Evolutionary conservation across 2,797 vertebrate genomes (phyloP).

Genomic region (Acropternis orthonyx): DNA sequence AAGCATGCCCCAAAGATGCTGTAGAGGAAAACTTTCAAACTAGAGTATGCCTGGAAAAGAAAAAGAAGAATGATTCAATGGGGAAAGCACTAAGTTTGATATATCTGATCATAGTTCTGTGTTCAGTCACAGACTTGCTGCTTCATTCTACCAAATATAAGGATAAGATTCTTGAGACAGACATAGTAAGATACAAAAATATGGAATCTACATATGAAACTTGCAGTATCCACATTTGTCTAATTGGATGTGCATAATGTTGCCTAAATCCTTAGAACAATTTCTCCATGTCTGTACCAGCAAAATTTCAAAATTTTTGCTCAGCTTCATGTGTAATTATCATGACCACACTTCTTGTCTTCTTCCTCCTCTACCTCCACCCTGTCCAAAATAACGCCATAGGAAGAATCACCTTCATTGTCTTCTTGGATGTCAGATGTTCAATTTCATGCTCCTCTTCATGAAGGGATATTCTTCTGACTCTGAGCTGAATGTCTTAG

Average conservation of each 20-base stretch:
- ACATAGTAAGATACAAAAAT: not conserved
- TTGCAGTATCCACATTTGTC: not conserved
- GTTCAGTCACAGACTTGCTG: not conserved
- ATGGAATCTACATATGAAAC: not conserved
- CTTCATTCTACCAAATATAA: not conserved
- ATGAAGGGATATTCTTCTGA: not conserved
- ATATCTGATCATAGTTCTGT: not conserved
- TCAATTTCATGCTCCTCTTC: not conserved
- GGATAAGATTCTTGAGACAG: not conserved
- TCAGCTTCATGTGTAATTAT: not conserved
- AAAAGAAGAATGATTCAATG: not conserved
- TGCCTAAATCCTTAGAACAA: not conserved
- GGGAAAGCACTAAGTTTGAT: not conserved
- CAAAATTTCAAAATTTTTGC: not conserved
- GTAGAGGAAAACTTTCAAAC: conserved; percentile 31
- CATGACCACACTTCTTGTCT: not conserved
- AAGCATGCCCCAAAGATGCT: conserved; percentile 6
- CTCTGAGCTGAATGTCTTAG: not conserved
- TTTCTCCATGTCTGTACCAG: not conserved
- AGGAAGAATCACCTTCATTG: not conserved
- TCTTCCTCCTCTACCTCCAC: not conserved
- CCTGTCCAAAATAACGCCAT: not conserved
- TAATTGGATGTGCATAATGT: not conserved
- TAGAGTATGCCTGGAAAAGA: not conserved
- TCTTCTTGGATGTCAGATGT: not conserved